A percentile compares a stretch with the other conserved stretches of the same genome.
These are phyloP conservation scores for Zygaena filipendulae DNA, from an alignment of 2,888 invertebrate species.

Conservation along the genomic window DNA sequence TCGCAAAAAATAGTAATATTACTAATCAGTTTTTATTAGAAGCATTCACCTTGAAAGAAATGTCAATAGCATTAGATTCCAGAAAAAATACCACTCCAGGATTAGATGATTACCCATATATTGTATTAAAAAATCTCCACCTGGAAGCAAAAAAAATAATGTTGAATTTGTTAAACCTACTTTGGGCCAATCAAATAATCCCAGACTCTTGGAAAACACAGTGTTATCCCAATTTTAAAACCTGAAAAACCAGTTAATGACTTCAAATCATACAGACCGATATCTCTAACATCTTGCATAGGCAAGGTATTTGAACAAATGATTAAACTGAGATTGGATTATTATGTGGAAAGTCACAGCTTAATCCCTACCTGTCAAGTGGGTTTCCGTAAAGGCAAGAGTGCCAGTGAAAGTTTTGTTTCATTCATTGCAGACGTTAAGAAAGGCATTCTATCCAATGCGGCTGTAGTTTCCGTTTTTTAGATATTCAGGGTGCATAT, in stretches of 20 bases:
- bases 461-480: slow-evolving; percentile 5
- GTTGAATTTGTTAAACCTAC: slow-evolving; percentile 11
- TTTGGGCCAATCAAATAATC: slow-evolving; percentile 9
- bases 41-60: slow-evolving; percentile 10
- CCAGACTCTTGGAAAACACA: slow-evolving; percentile 14
- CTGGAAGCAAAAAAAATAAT: slow-evolving; percentile 5
- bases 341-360: slow-evolving; percentile 11
- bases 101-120: slow-evolving; percentile 12
- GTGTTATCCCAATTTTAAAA: slow-evolving; percentile 14
- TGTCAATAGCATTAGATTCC: slow-evolving; percentile 6
- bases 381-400: slow-evolving; percentile 11
- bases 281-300: slow-evolving; percentile 14
- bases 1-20: slow-evolving; percentile 1
- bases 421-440: slow-evolving; percentile 10
- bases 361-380: slow-evolving; percentile 10
- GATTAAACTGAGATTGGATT: slow-evolving; percentile 13
- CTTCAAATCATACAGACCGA: slow-evolving; percentile 12
- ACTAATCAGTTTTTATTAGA: slow-evolving; percentile 5
- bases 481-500: slow-evolving; percentile 17
- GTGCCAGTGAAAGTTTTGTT: slow-evolving; percentile 12
- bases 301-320: slow-evolving; percentile 16
- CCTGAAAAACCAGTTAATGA: slow-evolving; percentile 9
- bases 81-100: slow-evolving; percentile 14
- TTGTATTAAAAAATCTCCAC: slow-evolving; percentile 11
- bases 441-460: slow-evolving; percentile 5